phyloP scores from a whole-genome alignment of 35 echinoderm and acorn worm genomes.

The Apostichopus parvimensis region DNA sequence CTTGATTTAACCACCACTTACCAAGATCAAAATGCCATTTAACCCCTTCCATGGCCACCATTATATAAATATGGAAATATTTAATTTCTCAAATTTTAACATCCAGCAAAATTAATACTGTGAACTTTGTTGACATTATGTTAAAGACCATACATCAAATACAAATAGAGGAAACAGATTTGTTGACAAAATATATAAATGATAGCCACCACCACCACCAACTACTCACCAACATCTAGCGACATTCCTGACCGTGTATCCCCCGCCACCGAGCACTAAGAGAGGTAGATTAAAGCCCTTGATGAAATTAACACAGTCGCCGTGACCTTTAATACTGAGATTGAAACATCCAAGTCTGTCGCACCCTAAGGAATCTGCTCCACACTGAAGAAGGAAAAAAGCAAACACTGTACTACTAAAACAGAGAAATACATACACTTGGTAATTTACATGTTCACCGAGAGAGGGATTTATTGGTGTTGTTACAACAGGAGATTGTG shows the following conservation, averaged over 20 bases:
- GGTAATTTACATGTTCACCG: no score
- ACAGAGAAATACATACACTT: neutral
- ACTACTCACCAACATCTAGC: conserved; percentile 94
- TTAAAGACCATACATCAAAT: no score
- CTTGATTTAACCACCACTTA: no score
- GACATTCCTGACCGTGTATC: conserved; percentile 98
- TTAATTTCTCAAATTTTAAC: no score
- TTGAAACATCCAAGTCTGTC: conserved; percentile 98
- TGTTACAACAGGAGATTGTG: no score
- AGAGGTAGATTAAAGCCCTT: conserved; percentile 94
- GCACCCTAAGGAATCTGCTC: conserved; percentile 95
- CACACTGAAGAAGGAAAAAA: conserved; percentile 69
- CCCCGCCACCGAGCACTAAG: conserved; percentile 92
- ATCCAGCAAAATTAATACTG: no score
- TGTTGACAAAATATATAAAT: neutral
- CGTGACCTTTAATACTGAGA: conserved; percentile 97
- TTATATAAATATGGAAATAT: neutral
- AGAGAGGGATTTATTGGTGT: no score
- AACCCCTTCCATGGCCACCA: no score
- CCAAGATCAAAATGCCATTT: neutral
- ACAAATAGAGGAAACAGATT: no score
- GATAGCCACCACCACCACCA: no score
- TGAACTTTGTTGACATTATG: no score
- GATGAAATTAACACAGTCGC: conserved; percentile 95
- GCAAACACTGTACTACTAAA: neutral